Evolutionary conservation across 2,888 invertebrate species (phyloP), one percentile per base, ranked within the genome.

Genomic region (Colostygia pectinataria): DNA sequence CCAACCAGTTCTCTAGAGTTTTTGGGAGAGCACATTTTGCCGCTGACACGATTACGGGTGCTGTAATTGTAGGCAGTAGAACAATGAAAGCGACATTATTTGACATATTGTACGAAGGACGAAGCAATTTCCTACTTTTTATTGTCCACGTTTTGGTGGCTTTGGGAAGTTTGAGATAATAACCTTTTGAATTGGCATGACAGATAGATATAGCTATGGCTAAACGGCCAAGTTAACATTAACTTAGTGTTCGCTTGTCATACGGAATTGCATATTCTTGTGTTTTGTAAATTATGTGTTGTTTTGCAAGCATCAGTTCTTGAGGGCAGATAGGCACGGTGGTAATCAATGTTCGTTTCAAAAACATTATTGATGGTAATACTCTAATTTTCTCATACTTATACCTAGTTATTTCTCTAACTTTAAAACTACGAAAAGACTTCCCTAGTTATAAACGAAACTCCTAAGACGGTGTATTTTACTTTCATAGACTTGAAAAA

Each of bases 1-100:
- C 75, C 66, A 76, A 69, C 72, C 77, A 80, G 83, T 83, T 83
- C 76, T 77, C 74, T 74, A 65, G 78, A 82, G 76, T 81, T 85
- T 86, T 73, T 77, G 74, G 79, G 69, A 73, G 69, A 74, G 72
- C 68, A 70, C 76, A 77, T 81, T 85, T 83, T 82, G 83, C 83
- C 80, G 77, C 77, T 69, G 74, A 66, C 65, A 72, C 78, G 82
- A 87, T 85, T 84, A 84, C 79, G 72, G 64, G 56, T 57, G 54
- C 65, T 61, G 62, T 65, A 70, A 70, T 61, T 58, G 54, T 48
- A 50, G 73, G 68, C 54, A 60, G 57, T 59, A 57, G 65, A 61
- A 78, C 80, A 79, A 79, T 75, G 71, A 70, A 63, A 59, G 66
- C 67, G 49, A 54, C 53, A 52, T 49, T 65, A 54, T 71, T 76